phyloP scores from a whole-genome alignment of 2,113 vertebrate species.

The Calyptomena viridis region DNA sequence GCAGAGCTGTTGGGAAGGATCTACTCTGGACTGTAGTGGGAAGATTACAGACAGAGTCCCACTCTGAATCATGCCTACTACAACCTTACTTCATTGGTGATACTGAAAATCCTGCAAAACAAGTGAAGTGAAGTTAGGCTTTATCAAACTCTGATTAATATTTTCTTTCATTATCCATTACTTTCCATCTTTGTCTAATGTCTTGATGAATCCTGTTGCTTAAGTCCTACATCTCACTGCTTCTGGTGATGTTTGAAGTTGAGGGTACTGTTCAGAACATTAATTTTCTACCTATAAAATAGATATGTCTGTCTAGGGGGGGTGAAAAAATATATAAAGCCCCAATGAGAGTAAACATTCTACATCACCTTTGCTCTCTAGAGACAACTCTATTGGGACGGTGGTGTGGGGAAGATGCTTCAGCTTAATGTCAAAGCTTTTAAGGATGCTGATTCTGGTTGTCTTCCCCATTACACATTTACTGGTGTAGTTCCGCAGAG shows the following conservation, averaged over 20 bases:
- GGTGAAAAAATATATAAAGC: neutral
- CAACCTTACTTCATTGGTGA: neutral
- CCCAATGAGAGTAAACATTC: neutral
- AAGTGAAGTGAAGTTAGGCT: neutral
- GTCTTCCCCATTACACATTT: neutral
- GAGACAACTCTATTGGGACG: neutral
- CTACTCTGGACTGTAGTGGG: neutral
- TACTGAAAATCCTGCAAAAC: neutral
- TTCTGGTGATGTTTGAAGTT: neutral
- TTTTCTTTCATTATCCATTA: neutral
- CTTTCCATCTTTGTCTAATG: neutral
- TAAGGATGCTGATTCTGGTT: neutral
- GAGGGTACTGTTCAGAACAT: neutral
- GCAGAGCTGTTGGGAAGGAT: neutral
- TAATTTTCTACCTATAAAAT: neutral
- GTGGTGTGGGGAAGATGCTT: neutral
- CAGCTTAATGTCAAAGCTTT: neutral
- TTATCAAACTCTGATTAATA: neutral
- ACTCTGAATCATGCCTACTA: fast-evolving
- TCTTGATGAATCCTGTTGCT: neutral
- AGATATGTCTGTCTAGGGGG: neutral
- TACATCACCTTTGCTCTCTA: neutral
- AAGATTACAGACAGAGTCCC: neutral
- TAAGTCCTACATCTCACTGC: neutral
- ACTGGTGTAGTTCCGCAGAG: fast-evolving